phyloP scores from a whole-genome alignment of 2,888 invertebrate species.

The Embidobia sp. region DNA sequence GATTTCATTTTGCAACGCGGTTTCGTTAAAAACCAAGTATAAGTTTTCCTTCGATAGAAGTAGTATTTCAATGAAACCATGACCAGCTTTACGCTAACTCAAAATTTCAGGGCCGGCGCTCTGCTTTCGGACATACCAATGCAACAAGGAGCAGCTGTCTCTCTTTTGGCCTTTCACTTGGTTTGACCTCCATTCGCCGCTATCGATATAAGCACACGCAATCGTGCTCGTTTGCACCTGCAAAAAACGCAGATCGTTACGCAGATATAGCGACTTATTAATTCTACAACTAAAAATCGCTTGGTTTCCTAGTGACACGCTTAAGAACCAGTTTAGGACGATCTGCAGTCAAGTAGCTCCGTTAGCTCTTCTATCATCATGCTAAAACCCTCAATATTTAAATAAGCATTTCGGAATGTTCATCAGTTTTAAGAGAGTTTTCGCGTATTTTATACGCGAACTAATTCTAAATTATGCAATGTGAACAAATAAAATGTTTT shows the following conservation, averaged over 20 bases:
- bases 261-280: slow-evolving; percentile 22
- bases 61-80: slow-evolving; percentile 56
- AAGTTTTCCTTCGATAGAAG: slow-evolving; percentile 41
- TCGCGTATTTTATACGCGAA: too few relatives aligned
- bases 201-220: slow-evolving; percentile 38
- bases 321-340: background rate
- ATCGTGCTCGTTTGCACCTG: slow-evolving; percentile 44
- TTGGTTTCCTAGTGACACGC: slow-evolving; percentile 9
- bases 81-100: slow-evolving; percentile 61
- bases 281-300: slow-evolving; percentile 5
- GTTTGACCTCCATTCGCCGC: slow-evolving; percentile 55
- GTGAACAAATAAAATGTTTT: too few relatives aligned
- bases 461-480: too few relatives aligned
- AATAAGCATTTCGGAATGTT: too few relatives aligned
- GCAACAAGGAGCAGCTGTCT: slow-evolving; percentile 45
- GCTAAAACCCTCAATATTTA: too few relatives aligned
- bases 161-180: slow-evolving; percentile 61
- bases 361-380: background rate
- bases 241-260: slow-evolving; percentile 26
- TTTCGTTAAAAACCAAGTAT: slow-evolving; percentile 24
- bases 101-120: slow-evolving; percentile 53
- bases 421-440: too few relatives aligned
- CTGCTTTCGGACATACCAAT: slow-evolving; percentile 45
- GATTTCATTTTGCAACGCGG: slow-evolving; percentile 38
- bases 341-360: background rate